Percentiles rank a stretch among this genome's conserved stretches.
Evolutionary conservation across 2,113 vertebrate genomes (phyloP).

Genomic region (Takifugu flavidus): DNA sequence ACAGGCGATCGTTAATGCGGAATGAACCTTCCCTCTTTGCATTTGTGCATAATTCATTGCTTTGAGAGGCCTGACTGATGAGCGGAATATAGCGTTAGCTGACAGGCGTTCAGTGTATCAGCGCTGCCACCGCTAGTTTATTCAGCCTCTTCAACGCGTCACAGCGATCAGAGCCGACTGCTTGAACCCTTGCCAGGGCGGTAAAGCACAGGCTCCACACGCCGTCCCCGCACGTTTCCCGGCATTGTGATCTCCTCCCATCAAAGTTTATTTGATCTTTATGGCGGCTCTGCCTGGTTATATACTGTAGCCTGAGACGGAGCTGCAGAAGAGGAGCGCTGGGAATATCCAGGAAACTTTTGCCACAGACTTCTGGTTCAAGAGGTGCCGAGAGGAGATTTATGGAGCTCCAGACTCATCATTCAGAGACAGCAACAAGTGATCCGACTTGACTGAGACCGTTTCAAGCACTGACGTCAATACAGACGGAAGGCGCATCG

Average conservation of each 20-base stretch:
- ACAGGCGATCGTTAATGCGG: not conserved
- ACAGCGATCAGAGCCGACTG: slow-evolving; percentile 44
- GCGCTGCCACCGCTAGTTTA: slow-evolving; percentile 33
- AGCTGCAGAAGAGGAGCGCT: slow-evolving; percentile 28
- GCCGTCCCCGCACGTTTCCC: slow-evolving; percentile 54
- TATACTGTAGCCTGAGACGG: slow-evolving; percentile 48
- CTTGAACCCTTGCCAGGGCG: slow-evolving; percentile 52
- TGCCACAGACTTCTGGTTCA: not conserved
- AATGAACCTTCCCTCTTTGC: slow-evolving; percentile 1
- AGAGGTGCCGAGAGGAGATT: not conserved
- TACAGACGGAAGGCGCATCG: no score
- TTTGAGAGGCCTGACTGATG: slow-evolving; percentile 39
- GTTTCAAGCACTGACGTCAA: no score
- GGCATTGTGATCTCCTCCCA: slow-evolving; percentile 57
- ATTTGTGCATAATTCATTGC: slow-evolving; percentile 46
- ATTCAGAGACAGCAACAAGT: not conserved
- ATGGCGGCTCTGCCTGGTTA: slow-evolving; percentile 50
- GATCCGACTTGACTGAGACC: not conserved
- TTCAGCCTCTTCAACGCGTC: slow-evolving; percentile 20
- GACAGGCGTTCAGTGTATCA: slow-evolving; percentile 41
- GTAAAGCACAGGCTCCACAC: slow-evolving; percentile 64
- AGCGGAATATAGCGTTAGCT: slow-evolving; percentile 39
- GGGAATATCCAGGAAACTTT: not conserved
- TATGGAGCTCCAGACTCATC: not conserved
- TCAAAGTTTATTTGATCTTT: slow-evolving; percentile 65